Conservation (phyloP, 2,888 invertebrate genomes). For the Agriopis leucophaearia region DNA sequence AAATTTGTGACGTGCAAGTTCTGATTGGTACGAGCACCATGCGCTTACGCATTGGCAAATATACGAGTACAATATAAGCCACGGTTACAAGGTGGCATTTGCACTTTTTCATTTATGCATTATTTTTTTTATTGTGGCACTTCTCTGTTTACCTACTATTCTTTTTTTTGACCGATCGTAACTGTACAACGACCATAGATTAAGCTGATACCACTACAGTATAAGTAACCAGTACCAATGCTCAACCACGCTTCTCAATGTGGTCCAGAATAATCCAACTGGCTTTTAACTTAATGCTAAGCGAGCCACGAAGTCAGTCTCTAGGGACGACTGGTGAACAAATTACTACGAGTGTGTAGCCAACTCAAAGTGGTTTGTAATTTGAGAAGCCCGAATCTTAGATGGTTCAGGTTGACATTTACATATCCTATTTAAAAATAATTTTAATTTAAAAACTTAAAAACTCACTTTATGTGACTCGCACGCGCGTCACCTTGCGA, state of each 20-base stretch:
- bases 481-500: too few species aligned
- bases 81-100: too few species aligned
- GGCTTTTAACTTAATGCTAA: constrained; percentile 14
- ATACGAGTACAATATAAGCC: too few species aligned
- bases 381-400: constrained; percentile 6
- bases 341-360: constrained; percentile 25
- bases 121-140: not conserved
- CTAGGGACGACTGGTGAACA: constrained; percentile 21
- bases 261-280: constrained; percentile 5
- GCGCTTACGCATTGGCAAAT: too few species aligned
- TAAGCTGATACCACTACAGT: not conserved
- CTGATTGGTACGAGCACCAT: too few species aligned
- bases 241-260: not conserved
- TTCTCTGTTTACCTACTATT: not conserved
- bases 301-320: constrained; percentile 22
- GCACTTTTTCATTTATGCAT: too few species aligned
- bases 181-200: not conserved
- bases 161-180: not conserved
- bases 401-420: not conserved
- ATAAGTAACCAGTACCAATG: not conserved
- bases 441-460: too few species aligned
- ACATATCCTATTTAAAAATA: not conserved
- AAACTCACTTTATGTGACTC: too few species aligned
- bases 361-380: constrained; percentile 11
- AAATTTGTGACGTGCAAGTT: too few species aligned